Evolutionary conservation across 1,140 invertebrate species (phyloP).

Genomic region (Mylabris phalerata): DNA sequence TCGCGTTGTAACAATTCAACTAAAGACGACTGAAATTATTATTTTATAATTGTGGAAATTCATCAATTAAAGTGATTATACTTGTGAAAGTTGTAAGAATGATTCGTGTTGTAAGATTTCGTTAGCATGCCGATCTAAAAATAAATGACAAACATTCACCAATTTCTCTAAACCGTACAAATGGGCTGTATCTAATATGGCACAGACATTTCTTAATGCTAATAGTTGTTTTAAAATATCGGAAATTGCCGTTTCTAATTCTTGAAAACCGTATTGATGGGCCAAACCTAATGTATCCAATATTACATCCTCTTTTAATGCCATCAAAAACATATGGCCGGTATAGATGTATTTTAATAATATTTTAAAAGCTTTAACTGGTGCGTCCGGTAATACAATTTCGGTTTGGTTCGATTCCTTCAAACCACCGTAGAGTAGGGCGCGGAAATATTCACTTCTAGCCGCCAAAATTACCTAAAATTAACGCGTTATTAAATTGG

Average conservation of each 20-base stretch:
- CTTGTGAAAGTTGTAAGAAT: slow-evolving; percentile 78
- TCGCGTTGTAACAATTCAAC: slow-evolving; percentile 82
- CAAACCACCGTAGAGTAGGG: slow-evolving; percentile 85
- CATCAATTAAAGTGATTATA: slow-evolving; percentile 34
- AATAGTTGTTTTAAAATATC: slow-evolving; percentile 87
- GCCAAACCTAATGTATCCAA: slow-evolving; percentile 83
- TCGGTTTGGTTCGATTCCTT: slow-evolving; percentile 75
- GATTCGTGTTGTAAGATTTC: slow-evolving; percentile 78
- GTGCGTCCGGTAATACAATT: slow-evolving; percentile 79
- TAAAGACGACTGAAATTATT: slow-evolving; percentile 55
- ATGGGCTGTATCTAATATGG: slow-evolving; percentile 84
- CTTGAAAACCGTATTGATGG: slow-evolving; percentile 91
- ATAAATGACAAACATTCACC: slow-evolving; percentile 64
- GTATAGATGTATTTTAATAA: slow-evolving; percentile 95
- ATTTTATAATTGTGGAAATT: too few relatives aligned
- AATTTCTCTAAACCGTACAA: slow-evolving; percentile 54
- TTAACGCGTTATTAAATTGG: not conserved
- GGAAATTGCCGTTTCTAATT: slow-evolving; percentile 85
- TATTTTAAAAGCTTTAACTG: slow-evolving; percentile 82
- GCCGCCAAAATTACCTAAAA: slow-evolving; percentile 73
- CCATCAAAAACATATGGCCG: slow-evolving; percentile 75
- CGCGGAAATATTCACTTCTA: slow-evolving; percentile 90
- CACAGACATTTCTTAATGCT: slow-evolving; percentile 82
- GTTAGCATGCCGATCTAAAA: slow-evolving; percentile 81
- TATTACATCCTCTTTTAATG: slow-evolving; percentile 78